Evolutionary conservation across 2,113 vertebrate species (phyloP).

Genomic region (Callopanchax toddi): DNA sequence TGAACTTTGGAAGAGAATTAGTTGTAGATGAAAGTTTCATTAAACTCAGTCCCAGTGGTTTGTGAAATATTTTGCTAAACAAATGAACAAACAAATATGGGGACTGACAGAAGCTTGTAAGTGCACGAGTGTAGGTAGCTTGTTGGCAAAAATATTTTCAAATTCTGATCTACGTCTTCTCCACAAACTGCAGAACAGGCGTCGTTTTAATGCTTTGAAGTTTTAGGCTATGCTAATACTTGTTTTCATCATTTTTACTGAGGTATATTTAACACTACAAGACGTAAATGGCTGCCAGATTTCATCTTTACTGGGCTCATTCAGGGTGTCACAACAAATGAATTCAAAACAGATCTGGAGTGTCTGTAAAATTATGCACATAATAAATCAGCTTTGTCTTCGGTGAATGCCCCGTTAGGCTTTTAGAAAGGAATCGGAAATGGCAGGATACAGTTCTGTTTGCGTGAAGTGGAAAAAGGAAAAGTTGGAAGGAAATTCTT

Average conservation of each 20-base stretch:
- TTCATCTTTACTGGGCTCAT: constrained; percentile 26
- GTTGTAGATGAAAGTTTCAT: background rate
- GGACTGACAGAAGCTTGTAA: no score
- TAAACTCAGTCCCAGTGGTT: no score
- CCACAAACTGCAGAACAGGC: background rate
- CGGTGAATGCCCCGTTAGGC: constrained; percentile 23
- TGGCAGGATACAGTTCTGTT: constrained; percentile 8
- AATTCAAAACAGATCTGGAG: constrained; percentile 34
- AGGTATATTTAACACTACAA: constrained; percentile 34
- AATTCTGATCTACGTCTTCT: background rate
- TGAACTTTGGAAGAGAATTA: background rate
- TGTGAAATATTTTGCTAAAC: no score
- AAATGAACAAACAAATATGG: no score
- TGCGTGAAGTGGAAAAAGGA: background rate
- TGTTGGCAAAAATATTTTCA: background rate
- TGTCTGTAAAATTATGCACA: constrained; percentile 45
- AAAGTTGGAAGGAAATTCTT: background rate
- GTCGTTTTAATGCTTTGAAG: background rate
- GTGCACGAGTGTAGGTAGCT: no score
- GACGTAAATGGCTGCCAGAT: constrained; percentile 40
- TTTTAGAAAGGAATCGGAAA: constrained; percentile 22
- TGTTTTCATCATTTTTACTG: constrained; percentile 33
- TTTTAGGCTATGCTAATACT: constrained; percentile 11
- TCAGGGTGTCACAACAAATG: constrained; percentile 35
- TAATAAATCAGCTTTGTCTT: constrained; percentile 48